A percentile compares a stretch with the other conserved stretches of the same genome.
Evolutionary conservation across 2,888 invertebrate genomes (phyloP).

Genomic region (Drosophila leonis): DNA sequence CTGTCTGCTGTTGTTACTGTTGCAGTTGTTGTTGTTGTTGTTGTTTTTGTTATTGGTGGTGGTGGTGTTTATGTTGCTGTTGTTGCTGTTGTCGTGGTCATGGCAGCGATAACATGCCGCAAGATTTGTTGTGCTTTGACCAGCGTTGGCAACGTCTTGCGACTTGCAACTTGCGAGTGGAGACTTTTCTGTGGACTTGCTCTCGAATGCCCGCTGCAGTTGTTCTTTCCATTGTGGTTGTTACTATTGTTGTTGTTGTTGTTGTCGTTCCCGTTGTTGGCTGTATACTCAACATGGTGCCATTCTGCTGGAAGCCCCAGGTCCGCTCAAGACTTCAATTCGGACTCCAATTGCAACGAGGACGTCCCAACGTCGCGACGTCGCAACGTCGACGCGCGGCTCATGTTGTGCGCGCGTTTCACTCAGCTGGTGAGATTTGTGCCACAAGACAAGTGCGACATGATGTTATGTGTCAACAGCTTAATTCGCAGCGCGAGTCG

Average conservation of each 20-base stretch:
- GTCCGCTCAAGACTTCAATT: slow-evolving; percentile 51
- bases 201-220: slow-evolving; percentile 36
- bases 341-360: slow-evolving; percentile 17
- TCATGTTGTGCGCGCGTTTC: slow-evolving; percentile 79
- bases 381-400: slow-evolving; percentile 26
- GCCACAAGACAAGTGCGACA: slow-evolving; percentile 83
- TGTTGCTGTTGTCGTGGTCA: slow-evolving; percentile 65
- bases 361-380: slow-evolving; percentile 7
- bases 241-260: slow-evolving; percentile 39
- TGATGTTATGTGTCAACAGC: slow-evolving; percentile 85
- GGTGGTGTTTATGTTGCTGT: slow-evolving; percentile 42
- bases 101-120: slow-evolving; percentile 73
- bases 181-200: slow-evolving; percentile 18
- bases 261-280: slow-evolving; percentile 60
- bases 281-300: slow-evolving; percentile 73
- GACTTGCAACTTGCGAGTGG: neutral
- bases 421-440: slow-evolving; percentile 81
- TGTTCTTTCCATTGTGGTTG: slow-evolving; percentile 40
- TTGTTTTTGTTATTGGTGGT: slow-evolving; percentile 35
- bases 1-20: slow-evolving; percentile 15
- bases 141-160: slow-evolving; percentile 44
- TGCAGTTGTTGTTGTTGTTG: slow-evolving; percentile 31
- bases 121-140: slow-evolving; percentile 74
- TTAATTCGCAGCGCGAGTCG: slow-evolving; percentile 83
- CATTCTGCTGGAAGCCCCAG: slow-evolving; percentile 57